Evolutionary conservation across 2,888 invertebrate genomes (phyloP), one percentile per base, ranked within the genome.

Genomic region (Pycnomerus fuliginosus): DNA sequence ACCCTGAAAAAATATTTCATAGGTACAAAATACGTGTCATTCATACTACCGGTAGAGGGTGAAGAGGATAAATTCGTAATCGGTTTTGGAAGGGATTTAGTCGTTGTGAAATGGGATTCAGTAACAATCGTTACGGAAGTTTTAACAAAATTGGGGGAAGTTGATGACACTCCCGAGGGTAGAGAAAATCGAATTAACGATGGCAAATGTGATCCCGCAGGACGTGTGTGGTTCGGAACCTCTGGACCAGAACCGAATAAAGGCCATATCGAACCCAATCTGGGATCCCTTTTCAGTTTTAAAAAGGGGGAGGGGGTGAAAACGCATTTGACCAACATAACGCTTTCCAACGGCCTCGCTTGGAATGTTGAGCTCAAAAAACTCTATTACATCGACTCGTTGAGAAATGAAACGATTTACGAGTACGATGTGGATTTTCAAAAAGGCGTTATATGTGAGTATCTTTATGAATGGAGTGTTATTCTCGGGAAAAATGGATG

Each of bases 371-470:
- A 84, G 60, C 77, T 79, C 55, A 77, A 78, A 44, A 79, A 76
- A 53, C 80, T 90, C 76, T 90, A 85, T 69, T 90, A 84, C 66
- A 85, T 86, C 16, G 90, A 90, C 70, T 80, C 86, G 0, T 74
- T 77, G 0, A 80, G 82, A 0, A n/a, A n/a, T n/a, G 68, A 74
- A 22, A 78, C 80, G 44, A 73, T 90, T 7, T 83, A 78, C 52
- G 82, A 80, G 2, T 87, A 82, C 58, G 83, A 88, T 62, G 88
- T 77, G 55, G 76, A 86, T 58, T 56, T 78, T 0, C 68, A 70
- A 1, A 71, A 68, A 17, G 79, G 76, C 24, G 59, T 52, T 16
- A 74, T 81, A 3, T 39, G 53, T 37, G 29, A 10, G 7, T 29
- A 28, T 27, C 22, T 2, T 7, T 7, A 24, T 3, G n/a, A 16